Conservation (phyloP, 2,888 invertebrate genomes). For the Drosophila multiciliata region DNA sequence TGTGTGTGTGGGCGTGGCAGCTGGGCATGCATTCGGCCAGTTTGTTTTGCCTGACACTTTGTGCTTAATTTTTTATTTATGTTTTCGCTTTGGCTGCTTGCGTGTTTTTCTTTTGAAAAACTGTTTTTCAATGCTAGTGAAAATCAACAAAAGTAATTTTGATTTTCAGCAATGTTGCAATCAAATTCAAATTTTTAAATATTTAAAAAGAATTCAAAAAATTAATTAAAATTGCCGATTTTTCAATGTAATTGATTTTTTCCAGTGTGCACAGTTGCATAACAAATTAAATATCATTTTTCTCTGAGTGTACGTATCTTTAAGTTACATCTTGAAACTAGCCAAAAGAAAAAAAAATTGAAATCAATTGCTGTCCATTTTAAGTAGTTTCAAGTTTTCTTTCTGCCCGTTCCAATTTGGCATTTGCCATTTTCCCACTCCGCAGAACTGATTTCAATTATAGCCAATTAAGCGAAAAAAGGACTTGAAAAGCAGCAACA, state of each 20-base stretch:
- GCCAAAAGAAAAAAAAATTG: background rate
- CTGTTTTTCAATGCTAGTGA: constrained; percentile 30
- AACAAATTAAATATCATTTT: fast-evolving
- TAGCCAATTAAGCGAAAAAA: constrained; percentile 66
- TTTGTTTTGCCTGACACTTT: constrained; percentile 36
- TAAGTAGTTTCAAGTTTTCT: background rate
- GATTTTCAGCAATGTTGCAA: background rate
- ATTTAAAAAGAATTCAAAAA: background rate
- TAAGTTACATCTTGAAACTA: too few species aligned
- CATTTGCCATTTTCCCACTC: constrained; percentile 4
- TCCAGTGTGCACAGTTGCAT: too few species aligned
- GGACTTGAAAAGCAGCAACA: constrained; percentile 22
- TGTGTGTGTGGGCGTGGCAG: constrained; percentile 27
- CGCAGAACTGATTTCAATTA: constrained; percentile 64
- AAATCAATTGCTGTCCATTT: background rate
- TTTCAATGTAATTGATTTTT: background rate
- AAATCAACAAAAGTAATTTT: background rate
- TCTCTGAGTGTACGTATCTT: background rate
- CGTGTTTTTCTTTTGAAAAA: constrained; percentile 45
- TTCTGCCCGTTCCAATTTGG: background rate
- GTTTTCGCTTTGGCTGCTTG: constrained; percentile 35
- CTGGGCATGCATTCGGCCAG: constrained; percentile 17
- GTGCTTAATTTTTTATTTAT: constrained; percentile 59
- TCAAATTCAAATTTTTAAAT: background rate
- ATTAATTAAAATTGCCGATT: background rate